Percentiles rank a stretch among this genome's conserved stretches.
Conservation (phyloP, 2,797 vertebrate species). For the Falco peregrinus region DNA sequence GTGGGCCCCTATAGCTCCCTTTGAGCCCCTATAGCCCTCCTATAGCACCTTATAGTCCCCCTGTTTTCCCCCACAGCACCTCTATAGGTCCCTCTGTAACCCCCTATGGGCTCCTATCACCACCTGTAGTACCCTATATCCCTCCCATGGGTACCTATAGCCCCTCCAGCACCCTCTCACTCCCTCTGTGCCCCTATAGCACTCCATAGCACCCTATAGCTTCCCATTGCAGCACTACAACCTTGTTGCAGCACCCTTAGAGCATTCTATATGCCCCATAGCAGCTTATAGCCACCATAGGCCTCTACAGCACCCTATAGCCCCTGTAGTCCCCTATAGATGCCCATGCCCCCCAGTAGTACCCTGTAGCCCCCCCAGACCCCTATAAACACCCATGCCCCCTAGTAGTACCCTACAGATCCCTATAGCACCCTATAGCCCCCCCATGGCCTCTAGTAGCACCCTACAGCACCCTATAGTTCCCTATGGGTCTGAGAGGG, state of each 20-base stretch:
- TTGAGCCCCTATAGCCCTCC: too few relatives aligned
- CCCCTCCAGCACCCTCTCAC: not conserved
- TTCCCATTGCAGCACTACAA: not conserved
- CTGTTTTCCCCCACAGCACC: too few relatives aligned
- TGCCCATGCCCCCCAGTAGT: not conserved
- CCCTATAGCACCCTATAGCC: too few relatives aligned
- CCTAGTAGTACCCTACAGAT: too few relatives aligned
- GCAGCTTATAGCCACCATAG: not conserved
- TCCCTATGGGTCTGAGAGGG: not conserved
- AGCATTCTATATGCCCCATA: not conserved
- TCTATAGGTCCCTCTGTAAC: too few relatives aligned
- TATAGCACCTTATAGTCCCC: too few relatives aligned
- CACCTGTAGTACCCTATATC: too few relatives aligned
- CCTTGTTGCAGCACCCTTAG: not conserved
- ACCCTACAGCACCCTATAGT: not conserved
- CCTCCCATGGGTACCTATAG: not conserved
- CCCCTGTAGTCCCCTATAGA: not conserved
- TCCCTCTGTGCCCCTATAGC: not conserved
- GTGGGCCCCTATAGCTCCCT: not conserved
- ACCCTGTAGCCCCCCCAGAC: not conserved
- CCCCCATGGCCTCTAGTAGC: not conserved
- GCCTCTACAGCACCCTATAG: too few relatives aligned
- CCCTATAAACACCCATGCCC: not conserved
- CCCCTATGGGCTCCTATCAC: too few relatives aligned
- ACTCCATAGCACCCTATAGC: not conserved